Conservation (phyloP, 2,888 invertebrate species). For the Seladonia tumulorum region DNA sequence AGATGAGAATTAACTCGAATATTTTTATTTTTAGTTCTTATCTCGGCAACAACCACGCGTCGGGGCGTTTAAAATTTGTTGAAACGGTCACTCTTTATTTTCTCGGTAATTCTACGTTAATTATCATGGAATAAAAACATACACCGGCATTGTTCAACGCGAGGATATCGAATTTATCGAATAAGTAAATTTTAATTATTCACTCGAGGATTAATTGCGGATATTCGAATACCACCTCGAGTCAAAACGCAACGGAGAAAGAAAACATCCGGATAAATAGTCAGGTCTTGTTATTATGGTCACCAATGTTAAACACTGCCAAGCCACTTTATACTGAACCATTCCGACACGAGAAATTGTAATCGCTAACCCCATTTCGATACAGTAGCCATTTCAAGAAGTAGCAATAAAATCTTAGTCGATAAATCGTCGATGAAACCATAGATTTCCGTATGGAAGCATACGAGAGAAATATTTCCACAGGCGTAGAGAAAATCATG, state of each 20-base stretch:
- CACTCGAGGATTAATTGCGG: not conserved
- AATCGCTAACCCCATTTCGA: conserved; percentile 48
- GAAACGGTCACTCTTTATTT: not conserved
- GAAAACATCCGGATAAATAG: conserved; percentile 40
- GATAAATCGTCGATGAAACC: conserved; percentile 21
- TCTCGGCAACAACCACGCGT: too few species aligned
- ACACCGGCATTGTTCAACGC: not conserved
- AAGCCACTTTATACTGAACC: conserved; percentile 49
- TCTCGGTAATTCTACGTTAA: not conserved
- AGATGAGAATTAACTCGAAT: not conserved
- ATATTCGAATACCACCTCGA: conserved; percentile 32
- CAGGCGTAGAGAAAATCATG: conserved; percentile 44
- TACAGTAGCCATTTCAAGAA: conserved; percentile 36
- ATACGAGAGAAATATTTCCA: conserved; percentile 35
- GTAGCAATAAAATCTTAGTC: conserved; percentile 47
- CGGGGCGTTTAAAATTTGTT: not conserved
- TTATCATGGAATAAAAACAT: not conserved
- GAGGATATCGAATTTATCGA: not conserved
- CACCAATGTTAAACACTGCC: conserved; percentile 67
- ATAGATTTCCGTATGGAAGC: conserved; percentile 14
- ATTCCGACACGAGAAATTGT: conserved; percentile 27
- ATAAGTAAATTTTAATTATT: not conserved
- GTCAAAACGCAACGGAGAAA: not conserved
- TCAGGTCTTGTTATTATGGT: conserved; percentile 40
- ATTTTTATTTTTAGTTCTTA: not conserved